Percentiles rank a stretch among this genome's conserved stretches.
These are phyloP conservation scores for Spinus pinus DNA, from an alignment of 2,797 vertebrate genomes.

Conservation along the genomic window DNA sequence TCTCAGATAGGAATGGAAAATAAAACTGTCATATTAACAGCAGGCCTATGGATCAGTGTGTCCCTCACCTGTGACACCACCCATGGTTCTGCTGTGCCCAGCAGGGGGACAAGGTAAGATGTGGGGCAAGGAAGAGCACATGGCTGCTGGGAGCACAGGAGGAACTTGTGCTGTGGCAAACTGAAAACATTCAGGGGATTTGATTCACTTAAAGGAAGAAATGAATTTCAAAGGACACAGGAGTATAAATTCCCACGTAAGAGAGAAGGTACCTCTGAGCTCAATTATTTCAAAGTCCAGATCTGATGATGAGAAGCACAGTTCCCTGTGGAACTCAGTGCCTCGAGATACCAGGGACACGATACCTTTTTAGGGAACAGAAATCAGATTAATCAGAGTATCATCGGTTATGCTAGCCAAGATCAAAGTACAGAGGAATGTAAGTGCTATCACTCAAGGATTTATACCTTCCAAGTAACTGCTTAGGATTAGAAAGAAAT, in stretches of 20 bases:
- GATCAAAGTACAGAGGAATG: constrained; percentile 53
- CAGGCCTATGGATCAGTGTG: background rate
- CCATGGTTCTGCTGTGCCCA: fast-evolving
- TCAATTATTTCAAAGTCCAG: background rate
- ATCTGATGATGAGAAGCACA: background rate
- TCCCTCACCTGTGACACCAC: background rate
- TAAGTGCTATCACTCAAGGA: constrained; percentile 41
- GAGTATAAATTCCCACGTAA: background rate
- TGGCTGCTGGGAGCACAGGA: background rate
- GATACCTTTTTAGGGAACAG: background rate
- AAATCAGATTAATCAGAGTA: constrained; percentile 40
- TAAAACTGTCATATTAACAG: background rate
- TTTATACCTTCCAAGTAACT: constrained; percentile 57
- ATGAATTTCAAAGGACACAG: background rate
- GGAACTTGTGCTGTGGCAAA: background rate
- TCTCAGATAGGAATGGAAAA: background rate
- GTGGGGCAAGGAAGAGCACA: background rate
- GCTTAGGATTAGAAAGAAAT: constrained; percentile 54
- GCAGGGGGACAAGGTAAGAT: background rate
- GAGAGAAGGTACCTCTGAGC: background rate
- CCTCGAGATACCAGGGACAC: background rate
- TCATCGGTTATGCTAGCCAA: background rate
- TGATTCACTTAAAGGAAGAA: background rate
- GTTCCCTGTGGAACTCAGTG: background rate
- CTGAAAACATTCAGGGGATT: background rate